These are phyloP conservation scores for Ophion ellenae DNA, from an alignment of 2,888 invertebrate species.

Conservation along the genomic window DNA sequence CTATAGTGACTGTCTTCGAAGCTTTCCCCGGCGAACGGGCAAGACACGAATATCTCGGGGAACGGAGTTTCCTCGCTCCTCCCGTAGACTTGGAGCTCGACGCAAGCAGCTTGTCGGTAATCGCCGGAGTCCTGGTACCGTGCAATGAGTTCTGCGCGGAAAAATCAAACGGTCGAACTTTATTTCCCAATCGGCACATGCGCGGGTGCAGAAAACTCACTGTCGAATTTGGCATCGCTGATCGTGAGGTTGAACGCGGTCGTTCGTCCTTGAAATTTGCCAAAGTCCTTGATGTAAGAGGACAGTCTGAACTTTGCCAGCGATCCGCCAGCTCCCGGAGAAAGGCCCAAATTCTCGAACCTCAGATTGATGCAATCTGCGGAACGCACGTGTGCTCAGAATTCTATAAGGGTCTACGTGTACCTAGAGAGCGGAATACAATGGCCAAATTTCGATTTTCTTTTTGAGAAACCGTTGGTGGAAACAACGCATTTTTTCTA, in stretches of 20 bases:
- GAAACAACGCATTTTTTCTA: too few species aligned
- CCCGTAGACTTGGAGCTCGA: slow-evolving; percentile 70
- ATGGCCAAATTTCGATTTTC: too few species aligned
- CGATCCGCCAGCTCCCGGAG: slow-evolving; percentile 64
- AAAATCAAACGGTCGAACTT: background rate
- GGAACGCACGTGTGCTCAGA: slow-evolving; percentile 10
- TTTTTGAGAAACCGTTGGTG: too few species aligned
- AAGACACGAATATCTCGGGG: slow-evolving; percentile 75
- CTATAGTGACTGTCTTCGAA: slow-evolving; percentile 75
- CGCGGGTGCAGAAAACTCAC: slow-evolving; percentile 69
- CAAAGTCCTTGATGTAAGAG: slow-evolving; percentile 73
- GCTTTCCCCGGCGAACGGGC: slow-evolving; percentile 74
- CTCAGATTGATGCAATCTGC: slow-evolving; percentile 74
- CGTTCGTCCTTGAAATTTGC: slow-evolving; percentile 61
- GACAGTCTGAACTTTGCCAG: slow-evolving; percentile 73
- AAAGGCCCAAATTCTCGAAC: slow-evolving; percentile 72
- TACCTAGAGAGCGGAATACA: too few species aligned
- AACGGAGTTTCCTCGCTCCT: slow-evolving; percentile 63
- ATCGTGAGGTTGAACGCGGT: slow-evolving; percentile 80
- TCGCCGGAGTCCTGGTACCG: slow-evolving; percentile 76
- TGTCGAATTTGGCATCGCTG: slow-evolving; percentile 73
- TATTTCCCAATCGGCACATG: background rate
- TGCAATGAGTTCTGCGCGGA: slow-evolving; percentile 72
- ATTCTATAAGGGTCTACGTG: background rate
- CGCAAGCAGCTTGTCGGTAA: slow-evolving; percentile 72